A percentile compares a stretch with the other conserved stretches of the same genome.
Evolutionary conservation across 1,140 invertebrate species (phyloP).

Genomic region (Dendroctonus valens): DNA sequence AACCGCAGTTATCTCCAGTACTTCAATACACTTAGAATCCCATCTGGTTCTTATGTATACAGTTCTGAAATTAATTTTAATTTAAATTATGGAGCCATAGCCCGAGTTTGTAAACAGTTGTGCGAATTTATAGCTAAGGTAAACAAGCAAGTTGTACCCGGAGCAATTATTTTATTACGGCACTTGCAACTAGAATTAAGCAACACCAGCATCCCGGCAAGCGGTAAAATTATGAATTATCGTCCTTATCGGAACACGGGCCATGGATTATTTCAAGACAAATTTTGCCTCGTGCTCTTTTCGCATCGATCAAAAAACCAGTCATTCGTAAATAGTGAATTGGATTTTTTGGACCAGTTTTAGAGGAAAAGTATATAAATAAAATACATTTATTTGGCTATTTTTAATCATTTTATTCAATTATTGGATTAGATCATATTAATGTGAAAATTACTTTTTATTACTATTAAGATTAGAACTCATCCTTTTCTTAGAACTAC

Average conservation of each 20-base stretch:
- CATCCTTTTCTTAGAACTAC: too few relatives aligned
- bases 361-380: too few relatives aligned
- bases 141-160: constrained; percentile 26
- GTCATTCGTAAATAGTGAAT: too few relatives aligned
- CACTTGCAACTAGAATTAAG: constrained; percentile 14
- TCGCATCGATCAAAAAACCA: too few relatives aligned
- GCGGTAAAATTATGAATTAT: constrained; percentile 19
- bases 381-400: too few relatives aligned
- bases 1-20: constrained; percentile 1
- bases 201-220: not conserved
- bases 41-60: constrained; percentile 22
- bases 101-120: constrained; percentile 21
- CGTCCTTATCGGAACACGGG: not conserved
- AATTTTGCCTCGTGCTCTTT: too few relatives aligned
- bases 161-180: constrained; percentile 25
- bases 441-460: too few relatives aligned
- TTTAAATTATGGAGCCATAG: constrained; percentile 26
- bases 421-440: too few relatives aligned
- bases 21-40: constrained; percentile 19
- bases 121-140: constrained; percentile 28
- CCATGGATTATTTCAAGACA: too few relatives aligned
- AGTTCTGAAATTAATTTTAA: constrained; percentile 25
- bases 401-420: too few relatives aligned
- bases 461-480: too few relatives aligned
- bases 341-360: too few relatives aligned